Evolutionary conservation across 2,113 vertebrate species (phyloP).

Genomic region (Ellobius talpinus): DNA sequence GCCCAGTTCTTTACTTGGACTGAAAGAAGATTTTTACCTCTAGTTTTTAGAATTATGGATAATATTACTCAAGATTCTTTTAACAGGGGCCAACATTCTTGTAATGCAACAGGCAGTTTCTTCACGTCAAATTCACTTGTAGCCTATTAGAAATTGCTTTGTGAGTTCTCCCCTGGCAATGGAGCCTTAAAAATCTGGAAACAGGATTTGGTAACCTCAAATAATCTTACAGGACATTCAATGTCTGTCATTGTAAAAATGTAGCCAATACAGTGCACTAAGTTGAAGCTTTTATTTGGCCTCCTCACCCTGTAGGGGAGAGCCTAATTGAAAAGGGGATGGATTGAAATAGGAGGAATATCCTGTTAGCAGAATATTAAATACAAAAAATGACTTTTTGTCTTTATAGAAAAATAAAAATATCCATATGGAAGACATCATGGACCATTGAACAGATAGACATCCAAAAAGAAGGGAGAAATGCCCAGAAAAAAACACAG

Average conservation of each 20-base stretch:
- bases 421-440: too few relatives aligned
- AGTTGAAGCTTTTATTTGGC: background rate
- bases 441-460: too few relatives aligned
- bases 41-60: background rate
- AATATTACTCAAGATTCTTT: conserved; percentile 43
- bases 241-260: conserved; percentile 2
- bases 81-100: background rate
- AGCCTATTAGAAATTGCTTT: conserved; percentile 34
- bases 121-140: conserved; percentile 26
- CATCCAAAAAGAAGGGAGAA: too few relatives aligned
- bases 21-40: background rate
- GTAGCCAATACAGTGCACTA: background rate
- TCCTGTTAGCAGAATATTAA: background rate
- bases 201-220: background rate
- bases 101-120: background rate
- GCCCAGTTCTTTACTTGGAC: background rate
- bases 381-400: background rate
- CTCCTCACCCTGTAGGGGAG: background rate
- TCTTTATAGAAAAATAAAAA: too few relatives aligned
- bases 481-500: too few relatives aligned
- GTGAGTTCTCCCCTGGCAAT: background rate
- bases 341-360: background rate
- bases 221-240: background rate
- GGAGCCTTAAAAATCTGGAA: background rate
- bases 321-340: background rate